phyloP scores from a whole-genome alignment of 2,888 invertebrate genomes.

The Amphipyra berbera region DNA sequence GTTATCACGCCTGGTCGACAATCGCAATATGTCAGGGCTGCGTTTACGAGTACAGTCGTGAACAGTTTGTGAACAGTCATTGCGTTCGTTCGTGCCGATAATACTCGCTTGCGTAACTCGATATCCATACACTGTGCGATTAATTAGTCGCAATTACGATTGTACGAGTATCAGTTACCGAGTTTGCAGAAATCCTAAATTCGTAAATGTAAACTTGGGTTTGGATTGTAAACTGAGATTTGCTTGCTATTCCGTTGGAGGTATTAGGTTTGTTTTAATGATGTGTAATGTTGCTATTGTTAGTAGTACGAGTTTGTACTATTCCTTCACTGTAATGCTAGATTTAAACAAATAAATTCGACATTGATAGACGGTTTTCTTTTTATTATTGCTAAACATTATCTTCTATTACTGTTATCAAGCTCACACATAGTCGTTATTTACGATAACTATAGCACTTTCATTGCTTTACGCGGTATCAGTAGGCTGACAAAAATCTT shows the following conservation, averaged over 20 bases:
- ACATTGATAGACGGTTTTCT: no score
- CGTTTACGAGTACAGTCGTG: slow-evolving; percentile 43
- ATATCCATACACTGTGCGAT: slow-evolving; percentile 29
- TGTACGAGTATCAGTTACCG: slow-evolving; percentile 29
- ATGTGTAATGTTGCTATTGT: slow-evolving; percentile 10
- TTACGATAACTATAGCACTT: no score
- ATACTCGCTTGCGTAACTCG: slow-evolving; percentile 33
- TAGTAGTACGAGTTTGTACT: no score
- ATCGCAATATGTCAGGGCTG: slow-evolving; percentile 59
- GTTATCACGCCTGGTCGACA: slow-evolving; percentile 53
- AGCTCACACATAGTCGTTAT: no score
- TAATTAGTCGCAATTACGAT: slow-evolving; percentile 43
- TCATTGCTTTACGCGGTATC: no score
- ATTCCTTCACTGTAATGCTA: no score
- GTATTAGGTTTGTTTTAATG: slow-evolving; percentile 9
- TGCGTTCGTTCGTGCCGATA: slow-evolving; percentile 25
- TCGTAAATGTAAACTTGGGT: slow-evolving; percentile 8
- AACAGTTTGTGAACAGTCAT: slow-evolving; percentile 20
- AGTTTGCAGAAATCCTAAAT: slow-evolving; percentile 49
- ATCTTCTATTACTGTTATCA: no score
- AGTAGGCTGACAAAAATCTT: no score
- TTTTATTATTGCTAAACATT: no score
- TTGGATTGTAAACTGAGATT: slow-evolving; percentile 30
- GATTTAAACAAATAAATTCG: not conserved
- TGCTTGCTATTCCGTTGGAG: slow-evolving; percentile 14